Base-by-base conservation (phyloP, 2,888 invertebrate genomes). In the Dioctria linearis region DNA sequence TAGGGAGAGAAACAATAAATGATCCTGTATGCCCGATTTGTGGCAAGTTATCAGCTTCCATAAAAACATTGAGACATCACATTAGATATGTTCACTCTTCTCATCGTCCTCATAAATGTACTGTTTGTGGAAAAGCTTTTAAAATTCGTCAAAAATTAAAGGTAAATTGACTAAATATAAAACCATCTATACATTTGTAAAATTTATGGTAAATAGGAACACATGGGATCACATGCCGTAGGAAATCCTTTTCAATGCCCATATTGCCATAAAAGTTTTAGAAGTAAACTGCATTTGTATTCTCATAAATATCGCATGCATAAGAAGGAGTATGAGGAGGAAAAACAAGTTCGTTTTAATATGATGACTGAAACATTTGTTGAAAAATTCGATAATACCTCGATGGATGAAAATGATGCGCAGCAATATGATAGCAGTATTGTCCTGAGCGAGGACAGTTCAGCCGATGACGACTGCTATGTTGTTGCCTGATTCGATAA, bases 231-330 rank as follows among this genome's bases (percentile, higher is more conserved):
- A 5, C 81, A 82, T 71, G 81, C 81, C 25, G 69, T 69, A 42
- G 81, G 80, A 42, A 63, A 67, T 69, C 66, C 54, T 11, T 69
- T 82, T 54, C 76, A 61, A 8, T 82, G 81, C 63, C 81, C 81
- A 6, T 82, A 82, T 63, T 82, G 81, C 57, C 49, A 75, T 49
- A 82, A 82, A 54, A 61, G 78, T 6, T 82, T 82, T 65, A 80
- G 81, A 51, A 82, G 81, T 78, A 82, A 82, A 40, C 67, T 80
- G 5, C 80, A 82, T 49, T 69, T 82, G 13, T 82, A 82, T 66
- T 80, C 81, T 8, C 81, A 82, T 69, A 82, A 82, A 49, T 82
- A 82, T 71, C 81, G 81, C 8, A 80, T 82, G 81, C 81, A 82
- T 71, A 82, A 82, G 51, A 9, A 65, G 3, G 80, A 82, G 43